Base-by-base conservation (phyloP, 2,888 invertebrate species). In the Unio delphinus region DNA sequence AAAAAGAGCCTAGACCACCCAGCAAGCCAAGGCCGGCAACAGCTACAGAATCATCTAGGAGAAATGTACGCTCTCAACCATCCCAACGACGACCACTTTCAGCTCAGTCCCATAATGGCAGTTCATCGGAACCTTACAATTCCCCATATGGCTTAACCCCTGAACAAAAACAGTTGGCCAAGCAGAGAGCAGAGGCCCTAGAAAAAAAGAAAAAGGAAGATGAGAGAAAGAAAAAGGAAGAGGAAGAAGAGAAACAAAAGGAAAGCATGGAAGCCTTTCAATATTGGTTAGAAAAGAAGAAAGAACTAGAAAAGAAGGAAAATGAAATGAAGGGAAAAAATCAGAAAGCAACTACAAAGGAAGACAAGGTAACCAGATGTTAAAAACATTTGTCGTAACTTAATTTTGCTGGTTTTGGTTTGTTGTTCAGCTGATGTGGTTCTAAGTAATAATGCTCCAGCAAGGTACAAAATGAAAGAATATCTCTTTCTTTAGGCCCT, bases 111-210 rank as follows among this genome's bases (percentile, higher is more conserved):
- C 20, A 64, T 58, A 55, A 74, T 60, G 58, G 74, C 26, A 69
- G 76, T 11, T 61, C 67, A 20, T 67, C 80, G 45, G 72, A 77
- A n/a, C 66, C 73, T 61, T 88, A 89, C 69, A 75, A 70, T 64
- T 88, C 88, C 7, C 88, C 87, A 3, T 89, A 88, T 76, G 88
- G 83, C 45, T 71, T 87, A 75, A 78, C 84, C 3, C 78, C 78
- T 0, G 74, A 84, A 30, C 80, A 87, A 65, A 86, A 86, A 67
- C 75, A 84, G 61, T 64, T 76, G 26, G 72, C 78, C 62, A 74
- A 78, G 66, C 75, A 84, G 56, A 72, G 80, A 63, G 79, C 79
- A 54, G 81, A 80, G 63, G 74, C 76, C 26, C 66, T 75, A 63
- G 86, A 86, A 65, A 78, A 82, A 62, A 75, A 80, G 64, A 80